phyloP scores from a whole-genome alignment of 2,888 invertebrate genomes.

The Tineola bisselliella region DNA sequence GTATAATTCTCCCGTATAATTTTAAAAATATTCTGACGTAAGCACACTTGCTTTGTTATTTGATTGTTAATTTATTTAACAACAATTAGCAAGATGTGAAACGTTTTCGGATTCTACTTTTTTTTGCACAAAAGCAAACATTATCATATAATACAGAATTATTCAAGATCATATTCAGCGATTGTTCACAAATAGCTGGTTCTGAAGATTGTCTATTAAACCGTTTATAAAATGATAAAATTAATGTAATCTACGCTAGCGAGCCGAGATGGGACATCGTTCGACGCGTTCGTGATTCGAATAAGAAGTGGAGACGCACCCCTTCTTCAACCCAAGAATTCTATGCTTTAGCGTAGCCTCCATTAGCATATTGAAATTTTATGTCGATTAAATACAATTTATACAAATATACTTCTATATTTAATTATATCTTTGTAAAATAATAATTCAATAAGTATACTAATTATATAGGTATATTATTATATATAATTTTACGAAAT shows the following conservation, averaged over 20 bases:
- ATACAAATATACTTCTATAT: background rate
- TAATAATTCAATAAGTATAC: too few relatives aligned
- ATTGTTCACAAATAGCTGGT: slow-evolving; percentile 33
- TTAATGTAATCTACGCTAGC: slow-evolving; percentile 63
- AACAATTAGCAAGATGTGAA: too few relatives aligned
- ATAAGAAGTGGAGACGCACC: slow-evolving; percentile 45
- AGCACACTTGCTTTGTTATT: background rate
- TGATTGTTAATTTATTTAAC: too few relatives aligned
- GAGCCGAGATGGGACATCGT: slow-evolving; percentile 62
- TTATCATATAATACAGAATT: background rate
- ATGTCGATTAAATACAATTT: slow-evolving; percentile 32
- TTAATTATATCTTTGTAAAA: background rate
- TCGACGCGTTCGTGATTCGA: slow-evolving; percentile 56
- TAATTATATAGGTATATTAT: background rate
- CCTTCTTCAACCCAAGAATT: background rate
- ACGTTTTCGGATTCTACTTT: too few relatives aligned
- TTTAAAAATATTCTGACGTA: background rate
- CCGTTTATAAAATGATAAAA: slow-evolving; percentile 64
- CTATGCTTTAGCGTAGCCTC: slow-evolving; percentile 14
- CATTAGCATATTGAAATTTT: slow-evolving; percentile 61
- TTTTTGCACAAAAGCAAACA: background rate
- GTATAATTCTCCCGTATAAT: background rate
- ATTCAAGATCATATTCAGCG: slow-evolving; percentile 3
- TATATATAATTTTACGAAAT: background rate
- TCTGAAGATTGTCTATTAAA: slow-evolving; percentile 59